phyloP scores from a whole-genome alignment of 2,113 vertebrate species.

The Ramphastos sulfuratus region DNA sequence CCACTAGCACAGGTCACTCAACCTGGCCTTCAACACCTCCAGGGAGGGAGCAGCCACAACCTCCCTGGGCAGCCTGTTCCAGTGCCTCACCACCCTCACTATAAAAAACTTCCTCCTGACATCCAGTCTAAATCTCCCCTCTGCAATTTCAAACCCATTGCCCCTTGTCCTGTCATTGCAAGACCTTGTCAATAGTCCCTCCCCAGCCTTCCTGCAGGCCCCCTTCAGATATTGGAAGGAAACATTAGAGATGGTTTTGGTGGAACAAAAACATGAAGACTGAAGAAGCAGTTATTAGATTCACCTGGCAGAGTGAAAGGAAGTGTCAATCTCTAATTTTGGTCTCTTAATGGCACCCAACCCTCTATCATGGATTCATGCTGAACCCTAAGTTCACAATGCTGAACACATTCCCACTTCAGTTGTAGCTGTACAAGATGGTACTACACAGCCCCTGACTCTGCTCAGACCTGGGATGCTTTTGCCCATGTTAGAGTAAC shows the following conservation, averaged over 20 bases:
- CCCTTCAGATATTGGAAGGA: too few relatives aligned
- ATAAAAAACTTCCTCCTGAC: too few relatives aligned
- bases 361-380: background rate
- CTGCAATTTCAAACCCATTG: too few relatives aligned
- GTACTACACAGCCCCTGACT: background rate
- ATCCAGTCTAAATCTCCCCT: too few relatives aligned
- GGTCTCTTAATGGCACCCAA: background rate
- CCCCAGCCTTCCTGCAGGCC: too few relatives aligned
- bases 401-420: background rate
- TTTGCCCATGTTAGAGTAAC: background rate
- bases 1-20: too few relatives aligned
- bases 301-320: background rate
- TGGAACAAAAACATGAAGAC: background rate
- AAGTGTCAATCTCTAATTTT: background rate
- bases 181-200: too few relatives aligned
- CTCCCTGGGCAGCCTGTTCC: too few relatives aligned
- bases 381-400: background rate
- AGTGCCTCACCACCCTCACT: too few relatives aligned
- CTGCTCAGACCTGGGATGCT: background rate
- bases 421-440: background rate
- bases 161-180: too few relatives aligned
- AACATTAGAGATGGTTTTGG: background rate
- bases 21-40: too few relatives aligned
- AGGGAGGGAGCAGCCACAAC: too few relatives aligned
- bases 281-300: background rate